Evolutionary conservation across 2,113 vertebrate genomes (phyloP).

Genomic region (Climacteris rufus): DNA sequence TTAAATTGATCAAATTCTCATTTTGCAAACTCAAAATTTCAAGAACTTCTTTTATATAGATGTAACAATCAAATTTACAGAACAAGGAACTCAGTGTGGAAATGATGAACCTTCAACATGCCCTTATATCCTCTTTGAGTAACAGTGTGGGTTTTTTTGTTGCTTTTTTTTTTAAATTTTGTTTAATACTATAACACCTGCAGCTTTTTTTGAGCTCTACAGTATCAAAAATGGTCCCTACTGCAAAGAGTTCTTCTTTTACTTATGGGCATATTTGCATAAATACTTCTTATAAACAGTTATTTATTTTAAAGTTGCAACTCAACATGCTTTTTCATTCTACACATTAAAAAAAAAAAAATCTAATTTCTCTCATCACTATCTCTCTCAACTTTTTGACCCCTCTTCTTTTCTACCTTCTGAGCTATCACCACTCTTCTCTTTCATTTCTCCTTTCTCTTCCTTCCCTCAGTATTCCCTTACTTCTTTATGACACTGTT

Average conservation of each 20-base stretch:
- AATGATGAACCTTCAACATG: neutral
- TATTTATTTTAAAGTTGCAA: neutral
- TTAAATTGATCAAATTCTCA: neutral
- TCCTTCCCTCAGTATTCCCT: neutral
- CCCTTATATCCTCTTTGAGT: neutral
- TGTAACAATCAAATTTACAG: neutral
- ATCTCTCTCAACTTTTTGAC: neutral
- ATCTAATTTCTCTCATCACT: neutral
- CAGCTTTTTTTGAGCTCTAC: neutral
- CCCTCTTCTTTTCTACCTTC: neutral
- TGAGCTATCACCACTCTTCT: neutral
- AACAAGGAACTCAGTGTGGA: neutral
- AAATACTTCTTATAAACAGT: neutral
- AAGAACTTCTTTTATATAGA: neutral
- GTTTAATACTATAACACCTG: neutral
- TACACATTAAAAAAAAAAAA: neutral
- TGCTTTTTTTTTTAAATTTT: neutral
- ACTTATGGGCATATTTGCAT: neutral
- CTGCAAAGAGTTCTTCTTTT: neutral
- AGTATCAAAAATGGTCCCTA: neutral
- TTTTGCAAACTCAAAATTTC: neutral
- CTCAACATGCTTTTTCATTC: neutral
- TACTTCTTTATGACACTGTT: neutral
- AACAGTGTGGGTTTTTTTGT: no score
- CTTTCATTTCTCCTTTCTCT: neutral